phyloP scores from a whole-genome alignment of 2,888 invertebrate species.

The Cecidostiba fungosa region DNA sequence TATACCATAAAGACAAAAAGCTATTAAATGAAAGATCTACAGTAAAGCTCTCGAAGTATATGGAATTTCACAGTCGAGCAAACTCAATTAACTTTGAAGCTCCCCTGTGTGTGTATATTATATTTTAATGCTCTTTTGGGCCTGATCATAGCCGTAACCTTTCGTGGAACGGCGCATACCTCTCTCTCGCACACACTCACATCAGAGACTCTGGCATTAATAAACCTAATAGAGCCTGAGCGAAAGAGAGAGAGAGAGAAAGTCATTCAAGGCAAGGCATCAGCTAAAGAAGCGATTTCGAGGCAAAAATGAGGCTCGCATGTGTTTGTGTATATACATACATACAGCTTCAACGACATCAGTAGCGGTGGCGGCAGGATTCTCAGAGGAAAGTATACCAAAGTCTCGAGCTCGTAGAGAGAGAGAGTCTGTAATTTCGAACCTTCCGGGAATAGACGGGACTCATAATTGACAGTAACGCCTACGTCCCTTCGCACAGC shows the following conservation, averaged over 20 bases:
- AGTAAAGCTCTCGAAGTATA: background rate
- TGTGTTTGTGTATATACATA: background rate
- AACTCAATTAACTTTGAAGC: conserved; percentile 55
- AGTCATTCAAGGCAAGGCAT: conserved; percentile 4
- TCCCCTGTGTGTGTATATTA: background rate
- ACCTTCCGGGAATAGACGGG: conserved; percentile 75
- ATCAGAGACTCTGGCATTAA: background rate
- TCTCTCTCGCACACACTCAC: background rate
- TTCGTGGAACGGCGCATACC: conserved; percentile 35
- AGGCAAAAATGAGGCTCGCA: conserved; percentile 44
- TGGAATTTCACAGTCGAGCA: conserved; percentile 49
- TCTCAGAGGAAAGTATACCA: conserved; percentile 33
- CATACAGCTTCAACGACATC: background rate
- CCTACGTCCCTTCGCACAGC: conserved; percentile 65
- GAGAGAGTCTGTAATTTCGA: conserved; percentile 71
- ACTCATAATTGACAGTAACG: conserved; percentile 74
- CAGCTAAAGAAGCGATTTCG: conserved; percentile 48
- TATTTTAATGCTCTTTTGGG: background rate
- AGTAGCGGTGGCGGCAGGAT: background rate
- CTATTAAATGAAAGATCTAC: background rate
- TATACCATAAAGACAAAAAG: background rate
- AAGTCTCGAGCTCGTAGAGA: conserved; percentile 55
- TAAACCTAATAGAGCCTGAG: conserved; percentile 36
- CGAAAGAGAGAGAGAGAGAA: too few species aligned
- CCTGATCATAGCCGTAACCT: conserved; percentile 19